Conservation (phyloP, 53 echinoderm and acorn worm genomes). For the Henricia sp. region DNA sequence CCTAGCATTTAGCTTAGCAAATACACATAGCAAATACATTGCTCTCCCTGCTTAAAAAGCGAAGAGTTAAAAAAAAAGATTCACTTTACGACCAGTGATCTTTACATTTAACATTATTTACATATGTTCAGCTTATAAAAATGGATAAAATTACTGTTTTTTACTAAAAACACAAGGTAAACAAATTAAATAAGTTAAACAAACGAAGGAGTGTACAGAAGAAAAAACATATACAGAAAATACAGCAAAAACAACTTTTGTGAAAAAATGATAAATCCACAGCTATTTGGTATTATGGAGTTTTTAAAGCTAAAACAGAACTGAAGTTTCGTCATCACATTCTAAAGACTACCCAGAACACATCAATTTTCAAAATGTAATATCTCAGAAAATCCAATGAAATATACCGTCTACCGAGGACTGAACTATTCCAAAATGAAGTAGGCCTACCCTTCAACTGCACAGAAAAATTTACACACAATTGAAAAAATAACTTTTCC, state of each 20-base stretch:
- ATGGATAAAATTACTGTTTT: slow-evolving; percentile 9
- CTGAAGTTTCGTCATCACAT: no score
- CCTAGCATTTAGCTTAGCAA: not conserved
- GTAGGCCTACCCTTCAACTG: not conserved
- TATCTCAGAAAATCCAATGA: no score
- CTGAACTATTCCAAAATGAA: not conserved
- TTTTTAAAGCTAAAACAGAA: no score
- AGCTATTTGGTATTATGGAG: no score
- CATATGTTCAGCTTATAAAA: slow-evolving; percentile 62
- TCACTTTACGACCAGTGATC: slow-evolving; percentile 5
- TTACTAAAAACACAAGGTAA: slow-evolving; percentile 41
- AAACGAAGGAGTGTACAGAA: not conserved
- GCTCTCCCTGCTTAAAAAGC: not conserved
- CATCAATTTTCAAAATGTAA: no score
- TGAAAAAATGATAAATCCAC: no score
- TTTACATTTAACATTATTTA: slow-evolving; percentile 41
- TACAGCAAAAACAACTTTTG: no score
- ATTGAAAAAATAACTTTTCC: slow-evolving; percentile 48
- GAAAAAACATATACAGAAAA: no score
- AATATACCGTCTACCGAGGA: no score
- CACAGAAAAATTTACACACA: slow-evolving; percentile 36
- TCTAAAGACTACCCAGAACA: no score
- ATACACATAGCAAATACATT: not conserved
- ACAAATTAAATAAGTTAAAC: slow-evolving; percentile 40
- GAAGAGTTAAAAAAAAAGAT: not conserved